Evolutionary conservation across 2,888 invertebrate genomes (phyloP).

Genomic region (Gari tellinella): DNA sequence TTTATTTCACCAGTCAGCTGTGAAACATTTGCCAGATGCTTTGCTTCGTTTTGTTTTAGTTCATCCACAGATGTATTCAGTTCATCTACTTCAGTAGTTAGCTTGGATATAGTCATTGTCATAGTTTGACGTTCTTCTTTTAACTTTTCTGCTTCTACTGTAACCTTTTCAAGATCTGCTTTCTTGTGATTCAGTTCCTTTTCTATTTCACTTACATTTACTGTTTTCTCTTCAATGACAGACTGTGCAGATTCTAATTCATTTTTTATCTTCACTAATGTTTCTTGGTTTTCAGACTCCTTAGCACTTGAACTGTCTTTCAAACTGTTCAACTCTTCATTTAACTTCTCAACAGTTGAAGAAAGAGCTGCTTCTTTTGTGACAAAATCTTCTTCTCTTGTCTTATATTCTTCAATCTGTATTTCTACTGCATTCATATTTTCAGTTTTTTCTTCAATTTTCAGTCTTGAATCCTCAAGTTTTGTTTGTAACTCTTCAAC

Average conservation of each 20-base stretch:
- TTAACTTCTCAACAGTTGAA: constrained; percentile 5
- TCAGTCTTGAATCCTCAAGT: not conserved
- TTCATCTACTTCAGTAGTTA: constrained; percentile 31
- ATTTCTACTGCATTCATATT: not conserved
- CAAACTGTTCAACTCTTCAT: not conserved
- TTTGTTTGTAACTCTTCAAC: constrained; percentile 7
- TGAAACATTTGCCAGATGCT: constrained; percentile 11
- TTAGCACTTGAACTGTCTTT: constrained; percentile 8
- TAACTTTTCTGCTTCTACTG: constrained; percentile 17
- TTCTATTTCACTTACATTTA: not conserved
- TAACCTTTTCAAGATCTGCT: constrained; percentile 10
- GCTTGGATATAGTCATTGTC: constrained; percentile 3
- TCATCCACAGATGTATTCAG: constrained; percentile 16
- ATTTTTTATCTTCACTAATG: constrained; percentile 1
- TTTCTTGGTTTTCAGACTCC: constrained; percentile 5
- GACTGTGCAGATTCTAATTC: constrained; percentile 4
- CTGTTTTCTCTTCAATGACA: constrained; percentile 1
- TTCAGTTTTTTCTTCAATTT: not conserved
- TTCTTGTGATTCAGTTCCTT: not conserved
- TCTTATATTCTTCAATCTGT: constrained; percentile 17
- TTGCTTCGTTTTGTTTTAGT: constrained; percentile 10
- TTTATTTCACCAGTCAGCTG: constrained; percentile 33
- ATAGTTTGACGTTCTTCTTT: constrained; percentile 15
- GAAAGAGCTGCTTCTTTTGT: constrained; percentile 6
- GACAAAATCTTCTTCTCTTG: constrained; percentile 9